phyloP scores from a whole-genome alignment of 2,113 vertebrate species.

The Neotoma lepida region DNA sequence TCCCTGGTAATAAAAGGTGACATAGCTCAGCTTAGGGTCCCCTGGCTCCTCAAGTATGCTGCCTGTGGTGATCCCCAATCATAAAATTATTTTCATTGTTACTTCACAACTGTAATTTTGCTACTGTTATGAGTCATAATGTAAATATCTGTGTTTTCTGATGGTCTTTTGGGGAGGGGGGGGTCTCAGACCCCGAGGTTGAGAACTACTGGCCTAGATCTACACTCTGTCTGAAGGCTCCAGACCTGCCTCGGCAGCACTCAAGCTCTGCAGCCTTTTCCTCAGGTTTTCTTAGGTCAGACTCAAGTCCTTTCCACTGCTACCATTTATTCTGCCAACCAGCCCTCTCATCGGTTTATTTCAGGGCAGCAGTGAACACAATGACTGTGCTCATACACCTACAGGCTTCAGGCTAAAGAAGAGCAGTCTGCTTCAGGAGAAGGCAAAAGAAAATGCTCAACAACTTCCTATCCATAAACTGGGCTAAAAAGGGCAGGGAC shows the following conservation, averaged over 20 bases:
- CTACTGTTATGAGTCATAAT: background rate
- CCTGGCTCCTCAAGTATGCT: background rate
- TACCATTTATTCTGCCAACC: conserved; percentile 26
- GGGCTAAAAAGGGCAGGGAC: background rate
- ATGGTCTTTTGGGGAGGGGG: background rate
- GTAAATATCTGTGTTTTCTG: background rate
- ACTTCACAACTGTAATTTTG: background rate
- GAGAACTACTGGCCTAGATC: background rate
- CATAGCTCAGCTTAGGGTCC: background rate
- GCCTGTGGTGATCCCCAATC: background rate
- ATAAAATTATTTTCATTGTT: background rate
- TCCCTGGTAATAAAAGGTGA: background rate
- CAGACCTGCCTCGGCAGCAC: background rate
- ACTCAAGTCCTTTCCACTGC: background rate
- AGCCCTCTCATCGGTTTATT: conserved; percentile 14
- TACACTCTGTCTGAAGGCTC: background rate
- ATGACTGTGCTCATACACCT: background rate
- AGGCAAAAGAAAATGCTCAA: background rate
- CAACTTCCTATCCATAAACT: background rate
- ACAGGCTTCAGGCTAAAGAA: background rate
- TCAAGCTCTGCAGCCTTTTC: background rate
- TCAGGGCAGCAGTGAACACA: conserved; percentile 24
- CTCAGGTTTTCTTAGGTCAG: background rate
- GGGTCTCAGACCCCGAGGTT: background rate
- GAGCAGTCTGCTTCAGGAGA: background rate